Percentiles rank a stretch among this genome's conserved stretches.
Conservation (phyloP, 23 tunicate genomes). For the Ascidia mentula region DNA sequence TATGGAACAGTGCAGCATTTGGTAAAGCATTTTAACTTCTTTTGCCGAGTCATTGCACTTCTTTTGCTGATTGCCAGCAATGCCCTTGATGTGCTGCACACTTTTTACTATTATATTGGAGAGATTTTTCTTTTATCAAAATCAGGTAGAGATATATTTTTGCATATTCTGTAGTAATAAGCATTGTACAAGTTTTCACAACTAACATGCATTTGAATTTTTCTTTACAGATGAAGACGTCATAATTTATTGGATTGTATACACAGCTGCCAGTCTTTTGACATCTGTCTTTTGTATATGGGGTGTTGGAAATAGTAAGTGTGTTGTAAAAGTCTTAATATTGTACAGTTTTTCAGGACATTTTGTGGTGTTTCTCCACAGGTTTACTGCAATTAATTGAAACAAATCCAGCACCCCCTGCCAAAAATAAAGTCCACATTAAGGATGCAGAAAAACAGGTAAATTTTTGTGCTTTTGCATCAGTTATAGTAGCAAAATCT, state of each 20-base stretch:
- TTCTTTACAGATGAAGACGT: conserved; percentile 3
- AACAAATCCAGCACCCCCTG: background rate
- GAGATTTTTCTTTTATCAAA: conserved; percentile 18
- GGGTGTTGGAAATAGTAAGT: conserved; percentile 33
- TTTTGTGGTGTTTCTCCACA: background rate
- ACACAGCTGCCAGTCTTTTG: conserved; percentile 1
- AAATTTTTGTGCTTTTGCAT: background rate
- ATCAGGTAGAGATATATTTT: conserved; percentile 14
- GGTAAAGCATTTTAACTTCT: conserved; percentile 18
- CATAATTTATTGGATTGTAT: background rate
- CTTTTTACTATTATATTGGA: conserved; percentile 24
- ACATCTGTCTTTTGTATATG: background rate
- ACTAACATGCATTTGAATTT: background rate
- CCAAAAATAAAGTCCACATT: background rate
- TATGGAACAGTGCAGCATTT: conserved; percentile 17
- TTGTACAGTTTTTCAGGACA: background rate
- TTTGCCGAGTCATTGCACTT: conserved; percentile 11
- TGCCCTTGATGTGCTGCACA: conserved; percentile 21
- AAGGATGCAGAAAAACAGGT: conserved; percentile 3
- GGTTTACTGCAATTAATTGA: background rate
- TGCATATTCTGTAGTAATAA: background rate
- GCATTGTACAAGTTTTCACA: background rate
- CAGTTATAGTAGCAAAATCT: background rate
- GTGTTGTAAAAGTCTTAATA: background rate
- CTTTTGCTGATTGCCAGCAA: background rate